phyloP scores from a whole-genome alignment of 2,888 invertebrate species.

The Craniophora ligustri region DNA sequence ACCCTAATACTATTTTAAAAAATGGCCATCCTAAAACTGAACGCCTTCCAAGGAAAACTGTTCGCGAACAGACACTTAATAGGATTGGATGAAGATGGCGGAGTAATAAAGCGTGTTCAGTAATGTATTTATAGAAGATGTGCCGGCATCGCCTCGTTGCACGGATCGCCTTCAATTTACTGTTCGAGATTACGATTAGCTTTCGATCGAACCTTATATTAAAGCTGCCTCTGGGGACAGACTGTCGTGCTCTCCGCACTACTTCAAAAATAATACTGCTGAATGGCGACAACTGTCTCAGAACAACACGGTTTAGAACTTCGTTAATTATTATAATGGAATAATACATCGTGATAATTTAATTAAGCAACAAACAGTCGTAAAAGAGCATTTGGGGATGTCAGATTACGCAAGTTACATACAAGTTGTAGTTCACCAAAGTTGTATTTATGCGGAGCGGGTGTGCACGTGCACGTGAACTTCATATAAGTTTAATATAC shows the following conservation, averaged over 20 bases:
- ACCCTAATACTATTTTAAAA: slow-evolving; percentile 84
- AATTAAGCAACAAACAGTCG: slow-evolving; percentile 69
- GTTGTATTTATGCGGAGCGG: slow-evolving; percentile 28
- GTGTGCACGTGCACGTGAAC: slow-evolving; percentile 47
- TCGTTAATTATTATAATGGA: slow-evolving; percentile 74
- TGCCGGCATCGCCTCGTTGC: slow-evolving; percentile 72
- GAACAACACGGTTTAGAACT: slow-evolving; percentile 61
- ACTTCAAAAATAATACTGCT: slow-evolving; percentile 49
- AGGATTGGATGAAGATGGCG: slow-evolving; percentile 86
- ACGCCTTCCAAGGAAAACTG: slow-evolving; percentile 74
- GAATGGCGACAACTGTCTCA: slow-evolving; percentile 29
- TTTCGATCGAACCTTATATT: slow-evolving; percentile 65
- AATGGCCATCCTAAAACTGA: slow-evolving; percentile 82
- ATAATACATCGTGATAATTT: slow-evolving; percentile 72
- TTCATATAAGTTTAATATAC: slow-evolving; percentile 45
- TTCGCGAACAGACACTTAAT: slow-evolving; percentile 83
- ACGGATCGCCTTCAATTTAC: slow-evolving; percentile 79
- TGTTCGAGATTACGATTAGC: slow-evolving; percentile 76
- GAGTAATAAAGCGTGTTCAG: slow-evolving; percentile 87
- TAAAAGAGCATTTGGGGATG: slow-evolving; percentile 62
- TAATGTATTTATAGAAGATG: slow-evolving; percentile 86
- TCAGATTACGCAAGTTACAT: slow-evolving; percentile 50
- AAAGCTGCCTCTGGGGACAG: slow-evolving; percentile 43
- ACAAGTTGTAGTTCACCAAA: slow-evolving; percentile 44
- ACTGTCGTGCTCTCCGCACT: slow-evolving; percentile 31